Base-by-base conservation (phyloP, 2,113 vertebrate species). In the Galemys pyrenaicus region DNA sequence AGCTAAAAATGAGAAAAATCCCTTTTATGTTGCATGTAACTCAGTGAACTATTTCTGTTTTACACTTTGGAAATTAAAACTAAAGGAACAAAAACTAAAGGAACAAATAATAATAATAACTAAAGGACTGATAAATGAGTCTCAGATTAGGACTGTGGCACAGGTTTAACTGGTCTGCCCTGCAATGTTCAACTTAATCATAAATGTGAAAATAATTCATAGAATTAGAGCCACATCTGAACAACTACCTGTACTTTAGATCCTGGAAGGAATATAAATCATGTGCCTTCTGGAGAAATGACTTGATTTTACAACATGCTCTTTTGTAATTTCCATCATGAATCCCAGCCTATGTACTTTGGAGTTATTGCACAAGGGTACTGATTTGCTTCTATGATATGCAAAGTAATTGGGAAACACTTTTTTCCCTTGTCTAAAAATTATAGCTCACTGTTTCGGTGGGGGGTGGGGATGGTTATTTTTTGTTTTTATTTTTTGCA, bases 121-220 rank as follows among this genome's bases (percentile, higher is more conserved):
- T n/a, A n/a, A n/a, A n/a, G n/a, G n/a, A n/a, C n/a, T n/a, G n/a
- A n/a, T n/a, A 71, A 68, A 10, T 81, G n/a, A 89, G 49, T 73
- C 51, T 83, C 49, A 71, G 1, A 28, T 68, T 88, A 85, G 39
- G 28, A 35, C 41, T 89, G 15, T 89, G 67, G 32, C 80, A 2
- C 26, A 95, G 13, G 7, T 77, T 6, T 80, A 24, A 71, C 39
- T 86, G 54, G 54, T n/a, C 51, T 44, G 22, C 9, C 28, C n/a
- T n/a, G n/a, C n/a, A n/a, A n/a, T n/a, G n/a, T n/a, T n/a, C n/a
- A n/a, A n/a, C n/a, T 83, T 81, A 44, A 49, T n/a, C 64, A 71
- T 24, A 93, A 91, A 80, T 91, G 89, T 96, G 15, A 84, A 95
- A 93, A 60, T 83, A 9, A 35, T 90, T 85, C 28, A 58, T 81